These are phyloP conservation scores for Tineola bisselliella DNA, from an alignment of 2,888 invertebrate species.

Conservation along the genomic window DNA sequence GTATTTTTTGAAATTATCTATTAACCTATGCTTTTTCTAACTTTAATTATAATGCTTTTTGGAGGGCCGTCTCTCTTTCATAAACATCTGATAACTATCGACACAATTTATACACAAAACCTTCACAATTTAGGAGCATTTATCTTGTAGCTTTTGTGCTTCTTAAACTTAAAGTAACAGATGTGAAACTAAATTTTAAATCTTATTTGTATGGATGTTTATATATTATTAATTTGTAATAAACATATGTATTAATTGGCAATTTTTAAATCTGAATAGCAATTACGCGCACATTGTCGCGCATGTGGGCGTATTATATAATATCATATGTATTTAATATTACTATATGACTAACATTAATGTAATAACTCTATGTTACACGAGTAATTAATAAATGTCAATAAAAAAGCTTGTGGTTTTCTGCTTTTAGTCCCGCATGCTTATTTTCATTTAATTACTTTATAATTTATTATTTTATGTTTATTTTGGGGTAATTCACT, in stretches of 20 bases:
- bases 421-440: constrained; percentile 64
- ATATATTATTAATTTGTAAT: neutral
- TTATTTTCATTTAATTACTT: constrained; percentile 33
- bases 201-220: neutral
- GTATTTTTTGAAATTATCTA: neutral
- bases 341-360: neutral
- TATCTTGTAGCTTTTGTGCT: constrained; percentile 2
- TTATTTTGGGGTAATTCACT: constrained; percentile 24
- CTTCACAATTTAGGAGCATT: constrained; percentile 2
- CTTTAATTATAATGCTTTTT: constrained; percentile 15
- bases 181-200: neutral
- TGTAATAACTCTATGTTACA: constrained; percentile 30
- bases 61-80: neutral
- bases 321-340: neutral
- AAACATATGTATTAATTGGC: neutral
- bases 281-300: neutral
- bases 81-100: neutral
- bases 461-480: constrained; percentile 24
- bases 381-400: constrained; percentile 59
- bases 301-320: neutral
- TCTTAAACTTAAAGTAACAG: neutral
- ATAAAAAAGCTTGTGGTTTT: constrained; percentile 60
- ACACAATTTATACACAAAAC: neutral
- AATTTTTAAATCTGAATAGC: neutral
- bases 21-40: constrained; percentile 1